These are phyloP conservation scores for Flexamia atlantica DNA, from an alignment of 2,888 invertebrate genomes.

Conservation along the genomic window DNA sequence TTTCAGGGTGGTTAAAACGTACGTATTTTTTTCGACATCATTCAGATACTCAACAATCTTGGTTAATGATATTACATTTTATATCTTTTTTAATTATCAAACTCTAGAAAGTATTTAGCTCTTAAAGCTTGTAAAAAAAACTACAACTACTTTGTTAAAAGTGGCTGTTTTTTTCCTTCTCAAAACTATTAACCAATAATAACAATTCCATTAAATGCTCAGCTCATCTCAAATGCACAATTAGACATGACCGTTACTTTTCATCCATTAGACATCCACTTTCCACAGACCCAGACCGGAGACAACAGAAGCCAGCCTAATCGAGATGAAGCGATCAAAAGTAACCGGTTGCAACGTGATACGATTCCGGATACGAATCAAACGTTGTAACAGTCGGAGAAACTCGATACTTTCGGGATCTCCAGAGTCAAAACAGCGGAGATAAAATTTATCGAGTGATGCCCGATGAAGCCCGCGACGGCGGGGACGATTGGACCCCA, in stretches of 20 bases:
- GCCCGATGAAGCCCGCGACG: conserved; percentile 4
- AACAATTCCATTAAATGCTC: too few species aligned
- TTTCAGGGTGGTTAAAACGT: too few species aligned
- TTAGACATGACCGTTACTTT: background rate
- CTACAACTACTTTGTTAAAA: too few species aligned
- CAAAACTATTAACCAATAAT: too few species aligned
- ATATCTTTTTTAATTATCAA: too few species aligned
- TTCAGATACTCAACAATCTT: too few species aligned
- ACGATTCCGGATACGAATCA: conserved; percentile 28
- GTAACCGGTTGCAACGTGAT: conserved; percentile 24
- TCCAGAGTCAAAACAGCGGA: conserved; percentile 56
- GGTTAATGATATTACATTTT: too few species aligned
- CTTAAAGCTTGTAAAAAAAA: too few species aligned
- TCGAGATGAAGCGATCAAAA: conserved; percentile 6
- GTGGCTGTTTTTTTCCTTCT: too few species aligned
- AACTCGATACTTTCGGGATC: conserved; percentile 47
- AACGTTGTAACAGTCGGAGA: conserved; percentile 47
- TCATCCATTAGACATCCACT: background rate
- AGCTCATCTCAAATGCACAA: too few species aligned
- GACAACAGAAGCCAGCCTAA: background rate
- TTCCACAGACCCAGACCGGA: background rate
- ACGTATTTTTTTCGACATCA: too few species aligned
- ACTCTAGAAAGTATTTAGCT: too few species aligned
- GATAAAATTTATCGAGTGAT: conserved; percentile 60
- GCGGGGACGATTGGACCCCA: conserved; percentile 14